A percentile compares a stretch with the other conserved stretches of the same genome.
These are phyloP conservation scores for Haliaeetus leucogaster DNA, from an alignment of 2,113 vertebrate species.

Conservation along the genomic window DNA sequence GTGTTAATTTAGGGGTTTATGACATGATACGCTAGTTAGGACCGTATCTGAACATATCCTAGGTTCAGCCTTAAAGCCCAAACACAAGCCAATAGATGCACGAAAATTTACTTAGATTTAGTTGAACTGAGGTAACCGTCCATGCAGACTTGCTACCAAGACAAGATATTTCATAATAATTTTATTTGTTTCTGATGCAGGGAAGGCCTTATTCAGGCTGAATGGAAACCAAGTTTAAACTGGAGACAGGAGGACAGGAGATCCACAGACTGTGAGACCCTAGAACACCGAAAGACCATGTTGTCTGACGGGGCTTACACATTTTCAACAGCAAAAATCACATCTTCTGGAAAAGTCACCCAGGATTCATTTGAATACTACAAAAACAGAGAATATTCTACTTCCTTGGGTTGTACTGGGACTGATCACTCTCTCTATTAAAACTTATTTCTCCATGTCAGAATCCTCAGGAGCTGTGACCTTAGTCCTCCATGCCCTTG, in stretches of 20 bases:
- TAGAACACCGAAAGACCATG: background rate
- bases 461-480: background rate
- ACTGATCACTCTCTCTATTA: background rate
- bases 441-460: background rate
- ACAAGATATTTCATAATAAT: background rate
- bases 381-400: background rate
- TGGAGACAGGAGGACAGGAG: background rate
- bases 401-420: background rate
- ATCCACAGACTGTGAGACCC: background rate
- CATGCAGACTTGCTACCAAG: background rate
- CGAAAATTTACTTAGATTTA: background rate
- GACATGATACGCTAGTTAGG: background rate
- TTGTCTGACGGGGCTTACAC: rapidly evolving
- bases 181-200: background rate
- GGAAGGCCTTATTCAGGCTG: background rate
- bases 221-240: background rate
- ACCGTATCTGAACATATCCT: background rate
- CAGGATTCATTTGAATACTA: background rate
- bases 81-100: background rate
- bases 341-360: background rate
- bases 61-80: background rate
- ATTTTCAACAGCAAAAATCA: background rate
- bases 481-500: background rate
- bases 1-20: background rate
- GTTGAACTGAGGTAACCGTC: background rate